Evolutionary conservation across 2,888 invertebrate species (phyloP).

Genomic region (Dioctria rufipes): DNA sequence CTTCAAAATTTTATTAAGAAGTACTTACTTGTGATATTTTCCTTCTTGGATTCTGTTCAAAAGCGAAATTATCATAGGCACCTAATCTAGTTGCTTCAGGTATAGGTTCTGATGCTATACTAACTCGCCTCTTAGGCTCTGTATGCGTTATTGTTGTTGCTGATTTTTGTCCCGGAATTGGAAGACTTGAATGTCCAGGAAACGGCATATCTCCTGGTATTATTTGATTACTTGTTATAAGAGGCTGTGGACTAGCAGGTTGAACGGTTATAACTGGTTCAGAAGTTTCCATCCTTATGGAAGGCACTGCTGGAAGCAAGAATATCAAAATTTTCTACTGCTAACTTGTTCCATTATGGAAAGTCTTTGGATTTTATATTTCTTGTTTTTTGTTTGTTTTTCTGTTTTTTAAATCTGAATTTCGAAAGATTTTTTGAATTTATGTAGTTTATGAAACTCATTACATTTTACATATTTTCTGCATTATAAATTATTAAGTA

Average conservation of each 20-base stretch:
- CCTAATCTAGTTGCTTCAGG: slow-evolving; percentile 69
- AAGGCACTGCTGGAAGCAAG: slow-evolving; percentile 10
- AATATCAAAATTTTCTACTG: not conserved
- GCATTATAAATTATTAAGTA: too few species aligned
- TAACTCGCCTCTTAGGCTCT: slow-evolving; percentile 76
- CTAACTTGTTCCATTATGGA: too few species aligned
- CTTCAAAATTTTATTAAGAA: not conserved
- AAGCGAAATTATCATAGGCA: slow-evolving; percentile 78
- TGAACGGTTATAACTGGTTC: slow-evolving; percentile 41
- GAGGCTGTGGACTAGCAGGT: slow-evolving; percentile 24
- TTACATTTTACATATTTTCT: too few species aligned
- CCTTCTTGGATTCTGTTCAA: slow-evolving; percentile 74
- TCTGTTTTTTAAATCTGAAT: too few species aligned
- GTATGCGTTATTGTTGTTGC: slow-evolving; percentile 62
- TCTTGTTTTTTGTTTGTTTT: too few species aligned
- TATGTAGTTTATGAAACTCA: too few species aligned
- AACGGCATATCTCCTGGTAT: slow-evolving; percentile 1
- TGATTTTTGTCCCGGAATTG: slow-evolving; percentile 31
- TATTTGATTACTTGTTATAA: not conserved
- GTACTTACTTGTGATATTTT: slow-evolving; percentile 70
- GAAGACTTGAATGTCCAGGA: slow-evolving; percentile 1
- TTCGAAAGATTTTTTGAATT: too few species aligned
- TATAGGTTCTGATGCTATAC: slow-evolving; percentile 76
- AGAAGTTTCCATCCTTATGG: slow-evolving; percentile 31
- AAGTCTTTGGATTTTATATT: too few species aligned